Percentiles rank a stretch among this genome's conserved stretches.
phyloP scores from a whole-genome alignment of 2,797 vertebrate species.

The Anomalospiza imberbis region DNA sequence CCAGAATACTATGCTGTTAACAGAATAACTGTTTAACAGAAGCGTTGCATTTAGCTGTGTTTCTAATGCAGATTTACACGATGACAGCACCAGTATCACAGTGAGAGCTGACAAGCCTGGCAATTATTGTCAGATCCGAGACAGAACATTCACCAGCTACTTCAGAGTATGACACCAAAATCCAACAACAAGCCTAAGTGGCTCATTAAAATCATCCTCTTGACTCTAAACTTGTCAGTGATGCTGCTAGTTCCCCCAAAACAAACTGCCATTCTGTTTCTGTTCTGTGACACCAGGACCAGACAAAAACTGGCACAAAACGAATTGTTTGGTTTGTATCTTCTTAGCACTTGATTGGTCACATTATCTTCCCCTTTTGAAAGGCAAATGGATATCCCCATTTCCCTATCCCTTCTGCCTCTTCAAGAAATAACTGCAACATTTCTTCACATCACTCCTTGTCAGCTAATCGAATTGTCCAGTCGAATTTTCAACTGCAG shows the following conservation, averaged over 20 bases:
- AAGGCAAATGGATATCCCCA: neutral
- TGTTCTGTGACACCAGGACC: neutral
- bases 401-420: neutral
- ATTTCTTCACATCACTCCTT: neutral
- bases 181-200: neutral
- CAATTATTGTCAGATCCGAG: constrained; percentile 18
- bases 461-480: neutral
- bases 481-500: neutral
- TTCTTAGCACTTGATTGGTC: neutral
- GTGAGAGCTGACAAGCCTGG: constrained; percentile 12
- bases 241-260: neutral
- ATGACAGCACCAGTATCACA: neutral
- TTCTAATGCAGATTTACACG: neutral
- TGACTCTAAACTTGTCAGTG: neutral
- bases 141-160: constrained; percentile 20
- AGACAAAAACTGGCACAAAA: neutral
- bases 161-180: constrained; percentile 18
- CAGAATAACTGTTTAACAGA: neutral
- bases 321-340: neutral
- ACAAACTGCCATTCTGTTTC: constrained; percentile 10
- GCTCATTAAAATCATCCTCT: constrained; percentile 13
- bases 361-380: neutral
- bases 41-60: neutral
- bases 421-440: neutral
- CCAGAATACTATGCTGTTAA: neutral